Percentiles rank a stretch among this genome's conserved stretches.
Evolutionary conservation across 2,888 invertebrate species (phyloP).

Genomic region (Trichacis sp.): DNA sequence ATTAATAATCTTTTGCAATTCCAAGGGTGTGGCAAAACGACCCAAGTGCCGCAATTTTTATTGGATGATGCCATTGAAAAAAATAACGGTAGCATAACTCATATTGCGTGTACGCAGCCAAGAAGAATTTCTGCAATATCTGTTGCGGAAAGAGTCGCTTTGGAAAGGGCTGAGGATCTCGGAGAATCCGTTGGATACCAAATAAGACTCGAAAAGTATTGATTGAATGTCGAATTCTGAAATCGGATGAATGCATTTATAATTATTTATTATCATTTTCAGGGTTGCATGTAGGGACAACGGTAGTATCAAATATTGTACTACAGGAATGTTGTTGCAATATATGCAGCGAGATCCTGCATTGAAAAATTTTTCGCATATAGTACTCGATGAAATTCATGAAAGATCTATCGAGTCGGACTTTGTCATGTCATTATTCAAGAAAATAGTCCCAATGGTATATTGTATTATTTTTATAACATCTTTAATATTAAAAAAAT

Average conservation of each 20-base stretch:
- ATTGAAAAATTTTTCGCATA: conserved; percentile 79
- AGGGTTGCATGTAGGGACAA: too few species aligned
- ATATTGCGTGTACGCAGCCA: conserved; percentile 91
- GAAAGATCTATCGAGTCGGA: conserved; percentile 89
- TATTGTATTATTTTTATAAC: too few species aligned
- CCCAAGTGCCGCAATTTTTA: conserved; percentile 91
- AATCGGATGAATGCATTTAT: too few species aligned
- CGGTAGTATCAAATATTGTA: too few species aligned
- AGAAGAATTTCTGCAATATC: conserved; percentile 91
- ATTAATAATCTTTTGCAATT: too few species aligned
- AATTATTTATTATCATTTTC: too few species aligned
- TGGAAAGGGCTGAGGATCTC: conserved; percentile 81
- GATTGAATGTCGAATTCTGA: too few species aligned
- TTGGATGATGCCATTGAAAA: conserved; percentile 81
- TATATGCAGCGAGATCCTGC: conserved; percentile 83
- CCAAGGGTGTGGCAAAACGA: conserved; percentile 92
- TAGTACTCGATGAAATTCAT: conserved; percentile 95
- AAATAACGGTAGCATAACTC: conserved; percentile 79
- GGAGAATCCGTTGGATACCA: conserved; percentile 86
- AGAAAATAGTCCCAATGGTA: conserved; percentile 74
- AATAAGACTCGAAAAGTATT: conserved; percentile 85
- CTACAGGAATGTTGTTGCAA: conserved; percentile 88
- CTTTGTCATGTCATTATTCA: conserved; percentile 85
- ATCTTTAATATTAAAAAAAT: too few species aligned
- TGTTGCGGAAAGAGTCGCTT: conserved; percentile 88